phyloP scores from a whole-genome alignment of 2,888 invertebrate species.

The Sialis lutaria region DNA sequence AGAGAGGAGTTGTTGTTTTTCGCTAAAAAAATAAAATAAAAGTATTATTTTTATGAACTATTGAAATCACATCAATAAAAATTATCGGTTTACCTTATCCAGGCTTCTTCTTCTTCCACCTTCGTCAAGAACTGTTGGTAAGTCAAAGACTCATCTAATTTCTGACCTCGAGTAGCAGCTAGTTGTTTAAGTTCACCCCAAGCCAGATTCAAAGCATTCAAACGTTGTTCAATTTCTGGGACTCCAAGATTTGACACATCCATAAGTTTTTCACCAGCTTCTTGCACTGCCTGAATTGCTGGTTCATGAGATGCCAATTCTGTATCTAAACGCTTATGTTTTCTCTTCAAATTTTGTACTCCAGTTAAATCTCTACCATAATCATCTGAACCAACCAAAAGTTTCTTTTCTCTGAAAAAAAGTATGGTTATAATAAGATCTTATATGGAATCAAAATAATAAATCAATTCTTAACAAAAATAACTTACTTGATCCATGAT shows the following conservation, averaged over 20 bases:
- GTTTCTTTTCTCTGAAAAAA: constrained; percentile 71
- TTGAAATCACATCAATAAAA: background rate
- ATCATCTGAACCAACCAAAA: constrained; percentile 93
- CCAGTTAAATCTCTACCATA: constrained; percentile 96
- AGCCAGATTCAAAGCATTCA: constrained; percentile 71
- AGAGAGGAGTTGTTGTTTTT: constrained; percentile 86
- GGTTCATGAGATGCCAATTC: constrained; percentile 97
- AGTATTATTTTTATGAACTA: background rate
- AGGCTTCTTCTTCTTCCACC: constrained; percentile 97
- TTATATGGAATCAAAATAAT: constrained; percentile 7
- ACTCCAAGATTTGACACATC: constrained; percentile 84
- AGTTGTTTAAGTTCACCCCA: constrained; percentile 88
- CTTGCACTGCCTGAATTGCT: constrained; percentile 84
- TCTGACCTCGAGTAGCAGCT: constrained; percentile 76
- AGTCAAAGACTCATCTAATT: constrained; percentile 88
- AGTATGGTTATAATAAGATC: constrained; percentile 1
- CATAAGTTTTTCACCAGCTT: constrained; percentile 83
- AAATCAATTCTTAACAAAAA: constrained; percentile 9
- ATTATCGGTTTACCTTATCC: constrained; percentile 51
- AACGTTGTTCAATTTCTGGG: constrained; percentile 76
- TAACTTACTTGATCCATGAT: constrained; percentile 85
- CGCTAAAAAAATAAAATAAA: constrained; percentile 27
- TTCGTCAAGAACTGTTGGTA: constrained; percentile 97
- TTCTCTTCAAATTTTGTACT: constrained; percentile 95
- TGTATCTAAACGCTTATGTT: constrained; percentile 96